A percentile compares a stretch with the other conserved stretches of the same genome.
phyloP scores from a whole-genome alignment of 2,113 vertebrate species.

The Amphiprion ocellaris region DNA sequence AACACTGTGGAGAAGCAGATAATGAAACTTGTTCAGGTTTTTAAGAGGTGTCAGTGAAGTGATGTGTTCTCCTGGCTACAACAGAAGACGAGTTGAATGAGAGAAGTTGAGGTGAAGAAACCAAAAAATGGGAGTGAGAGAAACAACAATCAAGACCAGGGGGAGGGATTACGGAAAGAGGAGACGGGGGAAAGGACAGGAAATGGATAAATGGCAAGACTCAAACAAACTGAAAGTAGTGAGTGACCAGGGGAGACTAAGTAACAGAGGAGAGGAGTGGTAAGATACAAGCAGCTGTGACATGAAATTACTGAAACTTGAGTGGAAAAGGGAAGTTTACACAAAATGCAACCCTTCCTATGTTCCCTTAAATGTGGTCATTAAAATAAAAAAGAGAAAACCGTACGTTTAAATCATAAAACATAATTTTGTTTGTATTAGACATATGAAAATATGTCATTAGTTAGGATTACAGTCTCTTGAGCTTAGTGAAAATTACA shows the following conservation, averaged over 20 bases:
- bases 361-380: no score
- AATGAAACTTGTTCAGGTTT: background rate
- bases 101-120: slow-evolving; percentile 18
- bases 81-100: slow-evolving; percentile 18
- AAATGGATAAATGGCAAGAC: slow-evolving; percentile 8
- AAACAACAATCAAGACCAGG: background rate
- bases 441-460: background rate
- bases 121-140: background rate
- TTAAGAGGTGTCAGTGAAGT: slow-evolving; percentile 27
- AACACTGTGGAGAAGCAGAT: background rate
- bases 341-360: no score
- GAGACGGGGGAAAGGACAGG: background rate
- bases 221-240: background rate
- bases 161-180: background rate
- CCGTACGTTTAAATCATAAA: background rate
- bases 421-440: background rate
- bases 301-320: background rate
- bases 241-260: background rate
- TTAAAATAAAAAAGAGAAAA: background rate
- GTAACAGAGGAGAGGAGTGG: background rate
- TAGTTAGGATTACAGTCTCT: background rate
- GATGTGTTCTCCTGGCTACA: background rate
- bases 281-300: background rate
- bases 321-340: background rate
- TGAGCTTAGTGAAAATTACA: background rate